These are phyloP conservation scores for Diplazon laetatorius DNA, from an alignment of 2,888 invertebrate species.

Conservation along the genomic window DNA sequence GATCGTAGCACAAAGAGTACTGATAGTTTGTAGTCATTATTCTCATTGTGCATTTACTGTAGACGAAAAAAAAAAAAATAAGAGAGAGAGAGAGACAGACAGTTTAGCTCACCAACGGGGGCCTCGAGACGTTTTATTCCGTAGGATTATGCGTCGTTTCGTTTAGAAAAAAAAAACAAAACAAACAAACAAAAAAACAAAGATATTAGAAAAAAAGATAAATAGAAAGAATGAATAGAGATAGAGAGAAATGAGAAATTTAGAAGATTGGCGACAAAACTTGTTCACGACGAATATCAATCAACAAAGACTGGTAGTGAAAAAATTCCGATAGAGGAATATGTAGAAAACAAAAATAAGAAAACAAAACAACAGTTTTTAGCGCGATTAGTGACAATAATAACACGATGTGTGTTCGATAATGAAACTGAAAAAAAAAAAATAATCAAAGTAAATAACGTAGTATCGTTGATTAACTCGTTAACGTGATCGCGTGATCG, in stretches of 20 bases:
- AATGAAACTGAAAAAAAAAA: conserved; percentile 55
- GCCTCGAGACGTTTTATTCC: conserved; percentile 74
- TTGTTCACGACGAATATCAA: conserved; percentile 58
- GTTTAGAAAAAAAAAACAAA: conserved; percentile 31
- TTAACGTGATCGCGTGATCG: conserved; percentile 31
- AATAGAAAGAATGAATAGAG: conserved; percentile 34
- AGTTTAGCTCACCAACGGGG: conserved; percentile 74
- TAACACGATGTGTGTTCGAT: conserved; percentile 73
- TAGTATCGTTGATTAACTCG: conserved; percentile 43
- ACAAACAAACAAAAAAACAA: too few species aligned
- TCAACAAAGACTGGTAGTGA: conserved; percentile 79
- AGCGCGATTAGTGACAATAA: conserved; percentile 74
- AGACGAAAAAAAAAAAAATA: too few species aligned
- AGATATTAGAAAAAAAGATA: conserved; percentile 30
- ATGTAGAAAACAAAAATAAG: too few species aligned
- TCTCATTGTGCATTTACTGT: conserved; percentile 51
- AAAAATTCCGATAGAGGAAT: conserved; percentile 69
- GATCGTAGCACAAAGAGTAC: conserved; percentile 76
- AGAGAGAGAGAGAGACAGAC: too few species aligned
- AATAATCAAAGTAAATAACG: conserved; percentile 38
- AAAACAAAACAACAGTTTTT: too few species aligned
- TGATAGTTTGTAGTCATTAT: conserved; percentile 64
- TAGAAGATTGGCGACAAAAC: conserved; percentile 32
- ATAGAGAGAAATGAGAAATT: conserved; percentile 33
- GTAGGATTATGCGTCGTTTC: conserved; percentile 53